These are phyloP conservation scores for Pterostichus niger DNA, from an alignment of 2,888 invertebrate species.

Conservation along the genomic window DNA sequence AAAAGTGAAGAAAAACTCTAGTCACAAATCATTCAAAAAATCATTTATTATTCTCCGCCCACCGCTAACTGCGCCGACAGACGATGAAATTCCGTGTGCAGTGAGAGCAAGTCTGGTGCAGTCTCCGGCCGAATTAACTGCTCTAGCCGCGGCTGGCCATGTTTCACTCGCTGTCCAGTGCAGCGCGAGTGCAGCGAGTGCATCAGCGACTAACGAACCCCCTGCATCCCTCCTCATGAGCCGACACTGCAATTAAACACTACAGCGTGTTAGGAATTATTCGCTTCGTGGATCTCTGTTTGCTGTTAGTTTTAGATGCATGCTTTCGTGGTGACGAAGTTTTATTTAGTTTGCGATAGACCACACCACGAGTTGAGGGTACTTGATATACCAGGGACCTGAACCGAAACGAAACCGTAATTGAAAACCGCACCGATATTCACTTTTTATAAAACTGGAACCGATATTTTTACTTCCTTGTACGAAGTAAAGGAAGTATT, in stretches of 20 bases:
- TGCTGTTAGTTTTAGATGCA: conserved; percentile 42
- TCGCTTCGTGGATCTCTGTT: conserved; percentile 43
- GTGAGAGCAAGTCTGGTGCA: conserved; percentile 36
- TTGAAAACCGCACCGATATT: too few species aligned
- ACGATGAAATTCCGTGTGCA: conserved; percentile 41
- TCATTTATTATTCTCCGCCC: conserved; percentile 53
- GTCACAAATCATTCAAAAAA: conserved; percentile 50
- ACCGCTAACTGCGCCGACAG: conserved; percentile 18
- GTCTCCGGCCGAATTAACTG: conserved; percentile 40
- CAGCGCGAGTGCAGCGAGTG: conserved; percentile 14
- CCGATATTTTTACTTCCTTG: too few species aligned
- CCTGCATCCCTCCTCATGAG: neutral
- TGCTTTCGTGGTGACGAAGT: conserved; percentile 17
- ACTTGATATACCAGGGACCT: too few species aligned
- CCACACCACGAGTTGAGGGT: too few species aligned
- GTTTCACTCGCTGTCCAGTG: conserved; percentile 43
- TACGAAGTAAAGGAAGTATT: too few species aligned
- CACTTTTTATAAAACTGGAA: too few species aligned
- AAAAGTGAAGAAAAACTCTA: conserved; percentile 34
- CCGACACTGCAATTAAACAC: conserved; percentile 51
- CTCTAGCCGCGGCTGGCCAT: conserved; percentile 18
- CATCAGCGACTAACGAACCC: neutral
- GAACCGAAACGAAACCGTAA: too few species aligned
- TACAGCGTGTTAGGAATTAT: conserved; percentile 46
- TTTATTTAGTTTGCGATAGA: conserved; percentile 8